Percentiles rank a stretch among this genome's conserved stretches.
Evolutionary conservation across 1,140 invertebrate species (phyloP).

Genomic region (Eriocheir sinensis): DNA sequence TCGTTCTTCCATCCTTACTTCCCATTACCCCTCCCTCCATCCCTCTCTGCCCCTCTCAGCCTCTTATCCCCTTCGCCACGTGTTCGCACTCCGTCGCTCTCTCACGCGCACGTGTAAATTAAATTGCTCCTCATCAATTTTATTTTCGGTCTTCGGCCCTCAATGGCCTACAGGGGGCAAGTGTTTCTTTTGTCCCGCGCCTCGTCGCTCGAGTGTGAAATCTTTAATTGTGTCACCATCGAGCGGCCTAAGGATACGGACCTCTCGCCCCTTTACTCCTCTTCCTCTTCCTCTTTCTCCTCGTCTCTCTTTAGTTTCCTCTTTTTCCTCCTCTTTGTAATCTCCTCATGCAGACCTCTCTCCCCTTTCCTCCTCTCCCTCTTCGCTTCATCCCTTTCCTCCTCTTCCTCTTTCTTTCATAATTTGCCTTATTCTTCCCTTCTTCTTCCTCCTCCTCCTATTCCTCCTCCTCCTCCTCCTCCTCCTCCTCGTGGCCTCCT

Average conservation of each 20-base stretch:
- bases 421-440: too few relatives aligned
- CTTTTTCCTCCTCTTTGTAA: not conserved
- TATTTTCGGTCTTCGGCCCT: not conserved
- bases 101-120: constrained; percentile 55
- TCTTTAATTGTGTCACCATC: constrained; percentile 32
- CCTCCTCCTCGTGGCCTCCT: not conserved
- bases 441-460: too few relatives aligned
- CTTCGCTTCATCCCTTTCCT: not conserved
- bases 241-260: not conserved
- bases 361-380: not conserved
- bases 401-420: not conserved
- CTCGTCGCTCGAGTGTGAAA: constrained; percentile 39
- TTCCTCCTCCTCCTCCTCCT: not conserved
- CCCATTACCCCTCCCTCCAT: not conserved
- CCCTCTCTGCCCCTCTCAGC: not conserved
- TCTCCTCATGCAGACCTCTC: not conserved
- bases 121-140: constrained; percentile 60
- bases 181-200: constrained; percentile 29
- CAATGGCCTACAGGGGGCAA: not conserved
- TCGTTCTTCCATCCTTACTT: not conserved
- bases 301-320: not conserved
- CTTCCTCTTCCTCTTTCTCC: constrained; percentile 8
- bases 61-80: not conserved
- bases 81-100: not conserved
- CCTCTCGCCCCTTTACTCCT: not conserved